Percentiles rank a stretch among this genome's conserved stretches.
Conservation (phyloP, 2,888 invertebrate genomes). For the Tenthredo mesomela region DNA sequence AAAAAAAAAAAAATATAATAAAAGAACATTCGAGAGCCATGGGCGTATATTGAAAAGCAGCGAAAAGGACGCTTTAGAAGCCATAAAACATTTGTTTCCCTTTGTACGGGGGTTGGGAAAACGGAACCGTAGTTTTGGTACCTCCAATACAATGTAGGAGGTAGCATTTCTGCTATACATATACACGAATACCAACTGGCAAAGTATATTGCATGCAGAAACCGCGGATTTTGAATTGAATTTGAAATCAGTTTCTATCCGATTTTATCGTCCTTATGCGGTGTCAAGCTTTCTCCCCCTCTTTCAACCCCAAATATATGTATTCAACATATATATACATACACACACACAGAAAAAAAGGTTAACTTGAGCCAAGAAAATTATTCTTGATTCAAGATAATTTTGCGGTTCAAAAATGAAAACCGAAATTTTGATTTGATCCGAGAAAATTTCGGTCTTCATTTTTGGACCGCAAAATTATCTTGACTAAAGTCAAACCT, state of each 20-base stretch:
- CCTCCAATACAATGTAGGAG: too few species aligned
- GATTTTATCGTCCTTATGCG: constrained; percentile 67
- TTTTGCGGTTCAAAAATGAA: too few species aligned
- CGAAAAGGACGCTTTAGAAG: constrained; percentile 71
- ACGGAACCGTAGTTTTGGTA: background rate
- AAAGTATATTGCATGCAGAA: constrained; percentile 65
- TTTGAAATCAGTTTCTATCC: constrained; percentile 73
- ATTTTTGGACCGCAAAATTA: too few species aligned
- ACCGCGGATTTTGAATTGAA: constrained; percentile 74
- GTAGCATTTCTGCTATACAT: background rate
- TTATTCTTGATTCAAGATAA: too few species aligned
- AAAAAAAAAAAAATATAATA: too few species aligned
- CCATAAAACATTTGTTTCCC: constrained; percentile 77
- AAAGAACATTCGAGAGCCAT: background rate
- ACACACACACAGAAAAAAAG: too few species aligned
- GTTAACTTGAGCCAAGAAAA: too few species aligned
- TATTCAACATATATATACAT: background rate
- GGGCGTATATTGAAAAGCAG: constrained; percentile 35
- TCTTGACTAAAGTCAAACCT: too few species aligned
- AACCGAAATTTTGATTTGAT: too few species aligned
- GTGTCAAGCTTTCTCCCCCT: background rate
- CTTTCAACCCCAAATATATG: background rate
- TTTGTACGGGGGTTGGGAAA: constrained; percentile 42
- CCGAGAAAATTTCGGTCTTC: too few species aligned
- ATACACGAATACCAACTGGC: background rate